Evolutionary conservation across 2,113 vertebrate genomes (phyloP).

Genomic region (Macrotus californicus): DNA sequence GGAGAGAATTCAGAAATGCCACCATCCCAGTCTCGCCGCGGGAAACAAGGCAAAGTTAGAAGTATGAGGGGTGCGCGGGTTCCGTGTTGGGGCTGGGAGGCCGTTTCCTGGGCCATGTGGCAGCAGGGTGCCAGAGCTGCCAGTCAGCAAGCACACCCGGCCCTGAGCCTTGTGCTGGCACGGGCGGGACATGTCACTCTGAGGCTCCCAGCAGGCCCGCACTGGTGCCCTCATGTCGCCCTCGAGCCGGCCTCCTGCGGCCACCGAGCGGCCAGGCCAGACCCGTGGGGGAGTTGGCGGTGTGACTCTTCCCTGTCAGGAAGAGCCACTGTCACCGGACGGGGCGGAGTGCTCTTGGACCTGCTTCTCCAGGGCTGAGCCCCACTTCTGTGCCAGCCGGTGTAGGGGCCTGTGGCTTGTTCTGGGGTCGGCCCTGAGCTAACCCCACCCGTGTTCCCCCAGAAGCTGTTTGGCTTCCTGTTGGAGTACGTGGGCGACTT

Average conservation of each 20-base stretch:
- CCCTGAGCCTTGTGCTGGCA: rapidly evolving
- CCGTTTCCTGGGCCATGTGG: rapidly evolving
- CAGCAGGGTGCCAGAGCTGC: rapidly evolving
- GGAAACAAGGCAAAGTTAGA: slow-evolving; percentile 94
- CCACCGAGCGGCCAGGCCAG: background rate
- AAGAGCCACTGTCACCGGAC: rapidly evolving
- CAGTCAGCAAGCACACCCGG: rapidly evolving
- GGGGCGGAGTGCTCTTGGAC: rapidly evolving
- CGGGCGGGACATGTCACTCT: background rate
- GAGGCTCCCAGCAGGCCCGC: rapidly evolving
- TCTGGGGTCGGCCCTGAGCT: background rate
- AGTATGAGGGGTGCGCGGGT: slow-evolving; percentile 65
- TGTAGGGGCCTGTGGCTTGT: rapidly evolving
- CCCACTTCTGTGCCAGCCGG: no score
- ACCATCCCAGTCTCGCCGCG: slow-evolving; percentile 90
- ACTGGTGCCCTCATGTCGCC: background rate
- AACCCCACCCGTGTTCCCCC: slow-evolving; percentile 18
- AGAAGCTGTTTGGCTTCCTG: slow-evolving; percentile 93
- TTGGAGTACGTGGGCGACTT: slow-evolving; percentile 91
- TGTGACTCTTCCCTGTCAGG: rapidly evolving
- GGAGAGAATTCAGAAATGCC: slow-evolving; percentile 90
- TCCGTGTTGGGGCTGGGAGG: rapidly evolving
- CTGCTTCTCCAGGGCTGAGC: rapidly evolving
- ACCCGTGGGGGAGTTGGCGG: rapidly evolving
- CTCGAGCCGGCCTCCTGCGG: rapidly evolving